These are phyloP conservation scores for Empidonax alnorum DNA, from an alignment of 2,113 vertebrate genomes.

Conservation along the genomic window DNA sequence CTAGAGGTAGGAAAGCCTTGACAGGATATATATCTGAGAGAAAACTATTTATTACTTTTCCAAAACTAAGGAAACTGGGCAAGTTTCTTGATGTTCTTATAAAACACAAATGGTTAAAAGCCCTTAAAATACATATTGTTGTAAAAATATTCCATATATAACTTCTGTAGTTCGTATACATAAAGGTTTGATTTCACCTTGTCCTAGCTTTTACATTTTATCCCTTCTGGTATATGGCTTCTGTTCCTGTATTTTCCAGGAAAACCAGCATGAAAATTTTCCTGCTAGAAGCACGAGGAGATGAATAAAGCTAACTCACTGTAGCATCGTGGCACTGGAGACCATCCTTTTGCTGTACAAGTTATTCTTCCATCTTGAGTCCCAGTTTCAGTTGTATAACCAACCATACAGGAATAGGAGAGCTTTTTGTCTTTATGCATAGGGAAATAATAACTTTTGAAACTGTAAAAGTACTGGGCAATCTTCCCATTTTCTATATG, in stretches of 20 bases:
- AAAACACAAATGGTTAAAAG: neutral
- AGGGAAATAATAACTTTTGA: constrained; percentile 75
- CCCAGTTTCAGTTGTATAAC: constrained; percentile 69
- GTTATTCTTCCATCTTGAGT: constrained; percentile 55
- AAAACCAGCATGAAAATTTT: neutral
- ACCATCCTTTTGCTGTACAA: constrained; percentile 73
- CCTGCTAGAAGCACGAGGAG: neutral
- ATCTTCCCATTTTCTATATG: constrained; percentile 71
- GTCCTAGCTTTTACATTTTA: neutral
- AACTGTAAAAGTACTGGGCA: constrained; percentile 74
- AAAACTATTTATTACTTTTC: neutral
- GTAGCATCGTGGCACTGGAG: constrained; percentile 67
- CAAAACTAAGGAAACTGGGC: neutral
- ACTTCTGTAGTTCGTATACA: rapidly evolving
- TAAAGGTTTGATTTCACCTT: neutral
- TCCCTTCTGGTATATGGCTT: neutral
- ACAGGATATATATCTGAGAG: neutral
- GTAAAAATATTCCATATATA: neutral
- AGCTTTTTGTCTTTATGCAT: constrained; percentile 56
- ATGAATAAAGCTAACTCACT: constrained; percentile 59
- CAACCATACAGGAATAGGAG: constrained; percentile 67
- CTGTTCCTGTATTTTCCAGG: neutral
- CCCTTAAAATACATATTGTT: neutral
- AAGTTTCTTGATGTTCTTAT: neutral
- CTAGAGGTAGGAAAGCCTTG: neutral